These are phyloP conservation scores for Lordiphosa andalusiaca DNA, from an alignment of 2,888 invertebrate genomes.

Conservation along the genomic window DNA sequence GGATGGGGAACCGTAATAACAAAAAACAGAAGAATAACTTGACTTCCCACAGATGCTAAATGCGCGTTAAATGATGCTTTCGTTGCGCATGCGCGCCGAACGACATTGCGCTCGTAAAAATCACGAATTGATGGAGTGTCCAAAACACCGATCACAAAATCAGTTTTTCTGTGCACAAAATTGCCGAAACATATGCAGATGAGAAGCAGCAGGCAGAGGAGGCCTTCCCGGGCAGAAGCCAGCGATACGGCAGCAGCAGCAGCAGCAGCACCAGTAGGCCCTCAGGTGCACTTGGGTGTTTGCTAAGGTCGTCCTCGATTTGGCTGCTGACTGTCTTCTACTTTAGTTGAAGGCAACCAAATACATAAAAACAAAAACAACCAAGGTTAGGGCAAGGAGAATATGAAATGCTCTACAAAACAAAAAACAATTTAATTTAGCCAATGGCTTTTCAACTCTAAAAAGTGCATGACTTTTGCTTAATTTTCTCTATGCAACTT, in stretches of 20 bases:
- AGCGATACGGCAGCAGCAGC: not conserved
- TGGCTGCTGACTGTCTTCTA: constrained; percentile 31
- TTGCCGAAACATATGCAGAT: constrained; percentile 74
- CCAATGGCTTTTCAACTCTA: too few species aligned
- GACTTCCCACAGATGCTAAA: constrained; percentile 51
- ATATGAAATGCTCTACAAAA: not conserved
- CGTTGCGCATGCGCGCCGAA: constrained; percentile 64
- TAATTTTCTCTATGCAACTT: too few species aligned
- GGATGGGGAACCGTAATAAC: constrained; percentile 38
- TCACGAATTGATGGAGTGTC: constrained; percentile 80
- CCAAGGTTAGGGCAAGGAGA: not conserved
- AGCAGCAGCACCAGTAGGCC: constrained; percentile 35
- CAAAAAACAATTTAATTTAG: not conserved
- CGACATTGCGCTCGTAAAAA: constrained; percentile 78
- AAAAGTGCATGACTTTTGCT: too few species aligned
- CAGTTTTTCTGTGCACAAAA: constrained; percentile 75
- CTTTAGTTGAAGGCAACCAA: constrained; percentile 30
- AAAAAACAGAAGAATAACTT: constrained; percentile 7
- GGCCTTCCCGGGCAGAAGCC: constrained; percentile 44
- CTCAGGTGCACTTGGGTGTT: constrained; percentile 64
- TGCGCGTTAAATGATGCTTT: constrained; percentile 76
- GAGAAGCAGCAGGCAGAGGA: constrained; percentile 21
- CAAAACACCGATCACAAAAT: constrained; percentile 78
- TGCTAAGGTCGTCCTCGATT: constrained; percentile 24
- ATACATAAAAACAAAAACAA: constrained; percentile 1